These are phyloP conservation scores for Danaus plexippus DNA, from an alignment of 1,140 invertebrate genomes.

Conservation along the genomic window DNA sequence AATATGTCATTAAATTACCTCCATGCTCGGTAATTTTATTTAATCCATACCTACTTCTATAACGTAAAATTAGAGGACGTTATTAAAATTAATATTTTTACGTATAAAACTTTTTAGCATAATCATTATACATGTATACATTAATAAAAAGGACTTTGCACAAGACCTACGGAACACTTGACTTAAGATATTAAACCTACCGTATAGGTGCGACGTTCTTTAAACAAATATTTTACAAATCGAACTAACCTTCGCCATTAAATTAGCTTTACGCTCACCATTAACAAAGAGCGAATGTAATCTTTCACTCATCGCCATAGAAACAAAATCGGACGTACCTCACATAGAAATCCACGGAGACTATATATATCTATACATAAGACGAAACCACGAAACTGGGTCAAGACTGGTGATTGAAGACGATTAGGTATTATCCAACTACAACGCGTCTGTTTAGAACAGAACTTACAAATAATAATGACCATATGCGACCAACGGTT, in stretches of 20 bases:
- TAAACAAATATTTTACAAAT: no score
- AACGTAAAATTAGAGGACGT: no score
- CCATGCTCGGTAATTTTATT: no score
- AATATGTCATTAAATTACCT: no score
- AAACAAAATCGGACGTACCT: conserved; percentile 40
- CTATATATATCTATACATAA: conserved; percentile 29
- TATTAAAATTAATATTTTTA: no score
- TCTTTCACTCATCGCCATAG: conserved; percentile 42
- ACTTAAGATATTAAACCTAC: no score
- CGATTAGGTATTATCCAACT: conserved; percentile 30
- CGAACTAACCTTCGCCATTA: conserved; percentile 35
- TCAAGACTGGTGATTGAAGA: conserved; percentile 36
- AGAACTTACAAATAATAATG: conserved; percentile 53
- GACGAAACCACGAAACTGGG: conserved; percentile 37
- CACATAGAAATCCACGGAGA: conserved; percentile 36
- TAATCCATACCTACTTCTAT: no score
- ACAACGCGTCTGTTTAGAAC: conserved; percentile 31
- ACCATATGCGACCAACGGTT: conserved; percentile 40
- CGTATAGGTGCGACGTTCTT: no score
- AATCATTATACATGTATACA: no score
- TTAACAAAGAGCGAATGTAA: conserved; percentile 13
- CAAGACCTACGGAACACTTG: no score
- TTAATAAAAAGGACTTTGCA: no score
- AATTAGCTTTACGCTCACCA: conserved; percentile 4
- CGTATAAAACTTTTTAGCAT: no score